phyloP scores from a whole-genome alignment of 2,113 vertebrate genomes.

The Psophia crepitans region DNA sequence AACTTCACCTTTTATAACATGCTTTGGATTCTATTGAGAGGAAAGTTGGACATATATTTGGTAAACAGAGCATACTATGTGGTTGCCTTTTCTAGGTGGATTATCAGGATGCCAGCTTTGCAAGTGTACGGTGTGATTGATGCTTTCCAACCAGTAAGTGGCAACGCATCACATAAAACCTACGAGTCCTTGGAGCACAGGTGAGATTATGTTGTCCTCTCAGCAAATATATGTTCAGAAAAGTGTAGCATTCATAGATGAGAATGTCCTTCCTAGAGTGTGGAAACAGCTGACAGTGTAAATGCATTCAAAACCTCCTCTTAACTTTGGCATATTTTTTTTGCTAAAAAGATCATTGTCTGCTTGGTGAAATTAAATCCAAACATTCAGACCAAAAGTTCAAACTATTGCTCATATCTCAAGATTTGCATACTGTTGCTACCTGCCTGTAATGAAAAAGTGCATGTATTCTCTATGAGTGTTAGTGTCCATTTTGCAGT shows the following conservation, averaged over 20 bases:
- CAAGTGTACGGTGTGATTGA: neutral
- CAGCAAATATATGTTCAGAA: neutral
- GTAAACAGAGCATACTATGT: neutral
- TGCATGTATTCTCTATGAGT: neutral
- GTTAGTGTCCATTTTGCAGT: neutral
- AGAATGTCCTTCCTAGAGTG: neutral
- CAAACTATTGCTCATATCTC: neutral
- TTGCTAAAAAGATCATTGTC: neutral
- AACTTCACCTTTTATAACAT: neutral
- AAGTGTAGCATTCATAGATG: neutral
- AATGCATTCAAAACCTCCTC: neutral
- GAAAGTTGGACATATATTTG: neutral
- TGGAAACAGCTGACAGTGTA: neutral
- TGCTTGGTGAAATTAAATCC: neutral
- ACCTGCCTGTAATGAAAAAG: neutral
- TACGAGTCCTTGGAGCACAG: neutral
- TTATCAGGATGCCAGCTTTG: neutral
- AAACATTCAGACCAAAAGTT: neutral
- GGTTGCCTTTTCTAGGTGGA: neutral
- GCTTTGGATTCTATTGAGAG: neutral
- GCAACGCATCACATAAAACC: neutral
- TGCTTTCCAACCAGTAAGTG: neutral
- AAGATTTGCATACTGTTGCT: neutral
- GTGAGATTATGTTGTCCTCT: neutral
- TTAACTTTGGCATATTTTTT: neutral